phyloP scores from a whole-genome alignment of 2,113 vertebrate species.

The Nyctereutes procyonoides region DNA sequence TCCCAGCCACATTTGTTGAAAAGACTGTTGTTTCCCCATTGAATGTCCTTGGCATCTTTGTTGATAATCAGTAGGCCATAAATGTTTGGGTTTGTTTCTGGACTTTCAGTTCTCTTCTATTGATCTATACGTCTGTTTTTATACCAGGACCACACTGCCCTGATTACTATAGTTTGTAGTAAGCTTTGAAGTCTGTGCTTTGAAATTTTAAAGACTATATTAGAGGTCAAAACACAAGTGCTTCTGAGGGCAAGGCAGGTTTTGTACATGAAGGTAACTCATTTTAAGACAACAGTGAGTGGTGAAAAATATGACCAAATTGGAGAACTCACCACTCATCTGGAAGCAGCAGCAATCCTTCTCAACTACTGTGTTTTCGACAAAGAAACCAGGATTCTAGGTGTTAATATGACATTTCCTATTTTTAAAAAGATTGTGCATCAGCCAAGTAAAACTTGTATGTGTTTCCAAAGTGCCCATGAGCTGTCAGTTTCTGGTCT shows the following conservation, averaged over 20 bases:
- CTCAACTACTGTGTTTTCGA: not conserved
- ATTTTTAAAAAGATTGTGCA: not conserved
- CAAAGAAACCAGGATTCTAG: not conserved
- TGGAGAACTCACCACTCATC: not conserved
- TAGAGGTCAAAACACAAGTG: not conserved
- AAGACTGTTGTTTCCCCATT: not conserved
- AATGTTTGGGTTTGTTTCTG: not conserved
- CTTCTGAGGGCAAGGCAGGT: not conserved
- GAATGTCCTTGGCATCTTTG: not conserved
- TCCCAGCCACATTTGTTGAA: not conserved
- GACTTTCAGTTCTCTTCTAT: not conserved
- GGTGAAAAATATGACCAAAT: not conserved
- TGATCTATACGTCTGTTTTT: not conserved
- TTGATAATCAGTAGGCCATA: not conserved
- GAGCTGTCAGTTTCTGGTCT: not conserved
- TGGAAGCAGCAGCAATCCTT: not conserved
- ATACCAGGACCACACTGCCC: not conserved
- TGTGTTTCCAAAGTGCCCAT: not conserved
- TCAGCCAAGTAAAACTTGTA: not conserved
- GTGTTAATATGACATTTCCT: not conserved
- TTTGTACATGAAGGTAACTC: not conserved
- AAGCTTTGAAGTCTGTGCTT: not conserved
- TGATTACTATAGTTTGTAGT: not conserved
- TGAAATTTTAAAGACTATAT: not conserved
- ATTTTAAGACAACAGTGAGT: not conserved